These are phyloP conservation scores for Rachycentron canadum DNA, from an alignment of 2,797 vertebrate species.

Conservation along the genomic window DNA sequence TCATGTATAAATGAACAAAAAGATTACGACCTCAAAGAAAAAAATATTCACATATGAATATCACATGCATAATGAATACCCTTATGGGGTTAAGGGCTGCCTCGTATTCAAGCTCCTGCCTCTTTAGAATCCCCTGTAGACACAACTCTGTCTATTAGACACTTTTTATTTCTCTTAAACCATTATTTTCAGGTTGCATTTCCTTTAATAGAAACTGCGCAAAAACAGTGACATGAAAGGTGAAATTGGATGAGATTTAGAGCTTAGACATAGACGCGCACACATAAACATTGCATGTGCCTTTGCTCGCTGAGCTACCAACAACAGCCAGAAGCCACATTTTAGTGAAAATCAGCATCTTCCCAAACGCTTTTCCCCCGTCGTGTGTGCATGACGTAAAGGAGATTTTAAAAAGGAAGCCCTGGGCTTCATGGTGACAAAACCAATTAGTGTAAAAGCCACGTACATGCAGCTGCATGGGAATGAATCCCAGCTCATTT, in stretches of 20 bases:
- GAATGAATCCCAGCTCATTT: conserved; percentile 59
- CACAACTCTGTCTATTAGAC: neutral
- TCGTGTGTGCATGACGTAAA: conserved; percentile 53
- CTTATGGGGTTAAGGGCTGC: neutral
- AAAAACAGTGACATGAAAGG: conserved; percentile 10
- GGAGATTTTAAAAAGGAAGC: conserved; percentile 66
- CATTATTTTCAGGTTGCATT: conserved; percentile 10
- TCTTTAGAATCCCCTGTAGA: neutral
- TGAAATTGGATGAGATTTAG: conserved; percentile 29
- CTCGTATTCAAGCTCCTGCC: neutral
- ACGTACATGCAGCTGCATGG: conserved; percentile 45
- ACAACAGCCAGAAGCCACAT: conserved; percentile 44
- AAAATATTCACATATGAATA: too few relatives aligned
- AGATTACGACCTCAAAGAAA: neutral
- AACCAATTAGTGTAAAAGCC: conserved; percentile 72
- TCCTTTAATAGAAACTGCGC: conserved; percentile 8
- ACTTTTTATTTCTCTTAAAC: conserved; percentile 22
- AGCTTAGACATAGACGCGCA: too few relatives aligned
- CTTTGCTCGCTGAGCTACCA: conserved; percentile 29
- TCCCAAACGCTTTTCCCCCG: conserved; percentile 41
- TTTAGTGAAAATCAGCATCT: conserved; percentile 58
- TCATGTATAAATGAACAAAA: neutral
- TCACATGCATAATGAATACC: neutral
- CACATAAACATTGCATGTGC: conserved; percentile 19
- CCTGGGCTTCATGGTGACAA: conserved; percentile 66